Evolutionary conservation across 2,113 vertebrate species (phyloP).

Genomic region (Saguinus imperator): DNA sequence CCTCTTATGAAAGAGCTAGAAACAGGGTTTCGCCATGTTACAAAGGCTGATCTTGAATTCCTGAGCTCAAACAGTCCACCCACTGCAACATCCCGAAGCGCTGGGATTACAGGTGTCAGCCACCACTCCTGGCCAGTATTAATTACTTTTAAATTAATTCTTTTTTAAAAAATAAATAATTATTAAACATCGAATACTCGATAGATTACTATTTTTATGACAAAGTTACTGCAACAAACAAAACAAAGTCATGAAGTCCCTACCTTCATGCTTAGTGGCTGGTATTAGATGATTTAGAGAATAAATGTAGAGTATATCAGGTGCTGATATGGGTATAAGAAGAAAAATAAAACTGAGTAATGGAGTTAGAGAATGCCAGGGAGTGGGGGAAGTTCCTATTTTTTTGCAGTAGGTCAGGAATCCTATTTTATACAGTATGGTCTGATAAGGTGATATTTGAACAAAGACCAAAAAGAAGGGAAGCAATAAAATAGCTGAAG

Average conservation of each 20-base stretch:
- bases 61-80: no score
- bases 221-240: not conserved
- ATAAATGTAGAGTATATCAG: not conserved
- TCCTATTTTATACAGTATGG: not conserved
- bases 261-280: not conserved
- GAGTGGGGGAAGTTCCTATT: not conserved
- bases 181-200: not conserved
- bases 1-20: not conserved
- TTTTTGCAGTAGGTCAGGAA: not conserved
- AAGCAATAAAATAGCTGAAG: not conserved
- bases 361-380: not conserved
- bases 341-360: not conserved
- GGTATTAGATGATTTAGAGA: not conserved
- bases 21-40: no score
- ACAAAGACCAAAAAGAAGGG: not conserved
- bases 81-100: no score
- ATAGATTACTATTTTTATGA: not conserved
- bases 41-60: no score
- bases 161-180: not conserved
- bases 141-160: not conserved
- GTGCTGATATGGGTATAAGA: not conserved
- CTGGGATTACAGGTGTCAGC: no score
- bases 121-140: not conserved
- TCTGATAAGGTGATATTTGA: not conserved
- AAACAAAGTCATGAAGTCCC: not conserved